Base-by-base conservation (phyloP, 2,113 vertebrate species). In the Scomber japonicus region DNA sequence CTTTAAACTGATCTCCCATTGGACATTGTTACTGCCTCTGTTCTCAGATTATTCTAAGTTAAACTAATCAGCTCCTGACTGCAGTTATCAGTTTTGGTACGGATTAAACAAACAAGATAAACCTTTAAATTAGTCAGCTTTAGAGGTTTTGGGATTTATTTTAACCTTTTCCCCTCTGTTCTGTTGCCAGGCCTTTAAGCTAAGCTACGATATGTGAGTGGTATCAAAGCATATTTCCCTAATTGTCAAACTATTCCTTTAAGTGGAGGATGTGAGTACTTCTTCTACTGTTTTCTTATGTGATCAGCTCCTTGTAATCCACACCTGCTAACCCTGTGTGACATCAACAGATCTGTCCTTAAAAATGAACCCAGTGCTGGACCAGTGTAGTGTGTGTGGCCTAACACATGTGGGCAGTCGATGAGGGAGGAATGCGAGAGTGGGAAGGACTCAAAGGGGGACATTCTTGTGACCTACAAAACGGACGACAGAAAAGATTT, bases 401-500 rank as follows among this genome's bases (percentile, higher is more conserved):
- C 40, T 45, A 11, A 51, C 63, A 57, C 75, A 24, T 71, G 85
- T 92, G 85, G 89, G 89, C 84, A 80, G 77, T 44, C 1, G 56
- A 56, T 49, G 80, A 71, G 46, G 63, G 78, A 83, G 88, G 91
- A 93, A 94, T 93, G 86, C 87, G 84, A 72, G 82, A 71, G 93
- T 89, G 85, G 89, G 91, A 69, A 24, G 71, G 14, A 27, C 72
- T 92, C 76, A 87, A 85, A 53, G 74, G 80, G 83, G 80, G 87
- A 17, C 88, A 90, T 93, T 93, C 83, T 91, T 64, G 61, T 80
- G 79, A 84, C 83, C 54, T 44, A 67, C 77, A 78, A 73, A 84
- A 84, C 30, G 17, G 80, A 75, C 7, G 69, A 88, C 84, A 91
- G 85, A 81, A 75, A 49, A 68, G 71, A 87, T 46, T 81, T 77